phyloP scores from a whole-genome alignment of 1,140 invertebrate species.

The Gonatopus flavifemur region DNA sequence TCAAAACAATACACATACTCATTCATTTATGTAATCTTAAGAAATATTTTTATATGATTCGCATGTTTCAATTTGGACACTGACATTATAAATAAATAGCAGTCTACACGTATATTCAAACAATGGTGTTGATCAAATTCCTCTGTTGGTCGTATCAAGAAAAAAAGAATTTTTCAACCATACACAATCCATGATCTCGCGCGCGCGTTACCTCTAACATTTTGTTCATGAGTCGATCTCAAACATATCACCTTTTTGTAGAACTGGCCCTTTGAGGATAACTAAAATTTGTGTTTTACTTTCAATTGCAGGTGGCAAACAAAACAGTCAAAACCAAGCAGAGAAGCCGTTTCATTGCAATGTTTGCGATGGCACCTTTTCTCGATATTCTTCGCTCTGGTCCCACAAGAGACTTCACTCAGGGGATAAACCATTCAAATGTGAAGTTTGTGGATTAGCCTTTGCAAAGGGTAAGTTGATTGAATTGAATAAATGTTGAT shows the following conservation, averaged over 20 bases:
- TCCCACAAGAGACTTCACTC: conserved; percentile 83
- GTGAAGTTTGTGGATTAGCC: conserved; percentile 88
- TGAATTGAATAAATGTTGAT: neutral
- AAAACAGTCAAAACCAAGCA: conserved; percentile 62
- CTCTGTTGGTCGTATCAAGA: conserved; percentile 30
- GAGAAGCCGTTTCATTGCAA: conserved; percentile 86
- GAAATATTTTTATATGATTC: conserved; percentile 23
- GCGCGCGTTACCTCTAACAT: conserved; percentile 20
- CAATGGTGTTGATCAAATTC: conserved; percentile 12
- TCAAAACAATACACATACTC: conserved; percentile 10
- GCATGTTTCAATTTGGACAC: conserved; percentile 21
- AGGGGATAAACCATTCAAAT: conserved; percentile 88
- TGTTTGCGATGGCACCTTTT: conserved; percentile 81
- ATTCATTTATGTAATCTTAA: conserved; percentile 11
- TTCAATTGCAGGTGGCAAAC: conserved; percentile 55
- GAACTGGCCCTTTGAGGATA: conserved; percentile 53
- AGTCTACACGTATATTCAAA: no score
- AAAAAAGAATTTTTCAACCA: conserved; percentile 25
- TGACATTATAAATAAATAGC: conserved; percentile 9
- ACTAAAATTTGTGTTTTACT: conserved; percentile 40
- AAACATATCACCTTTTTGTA: conserved; percentile 47
- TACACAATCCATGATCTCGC: conserved; percentile 20
- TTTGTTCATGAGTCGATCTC: conserved; percentile 28
- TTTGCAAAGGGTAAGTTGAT: conserved; percentile 73
- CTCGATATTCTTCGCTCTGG: conserved; percentile 82